These are phyloP conservation scores for Pseudeuparius sepicola DNA, from an alignment of 2,888 invertebrate genomes.

Conservation along the genomic window DNA sequence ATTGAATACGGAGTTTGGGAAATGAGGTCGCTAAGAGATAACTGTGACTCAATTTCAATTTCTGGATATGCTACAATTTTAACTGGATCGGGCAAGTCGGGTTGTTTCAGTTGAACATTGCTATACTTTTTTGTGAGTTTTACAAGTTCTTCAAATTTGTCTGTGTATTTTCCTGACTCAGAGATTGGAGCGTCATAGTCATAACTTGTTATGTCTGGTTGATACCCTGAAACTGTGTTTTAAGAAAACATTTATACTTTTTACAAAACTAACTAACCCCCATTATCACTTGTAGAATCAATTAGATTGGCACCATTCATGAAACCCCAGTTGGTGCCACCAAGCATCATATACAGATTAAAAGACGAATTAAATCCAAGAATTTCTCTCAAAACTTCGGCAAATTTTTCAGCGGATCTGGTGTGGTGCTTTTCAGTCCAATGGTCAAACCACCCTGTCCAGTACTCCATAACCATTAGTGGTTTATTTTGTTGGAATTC, in stretches of 20 bases:
- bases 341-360: constrained; percentile 88
- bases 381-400: constrained; percentile 27
- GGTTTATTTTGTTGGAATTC: constrained; percentile 43
- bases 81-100: constrained; percentile 32
- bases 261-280: constrained; percentile 9
- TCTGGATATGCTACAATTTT: constrained; percentile 32
- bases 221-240: constrained; percentile 27
- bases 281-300: constrained; percentile 13
- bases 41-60: constrained; percentile 24
- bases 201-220: constrained; percentile 40
- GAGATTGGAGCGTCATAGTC: constrained; percentile 75
- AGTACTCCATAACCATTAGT: constrained; percentile 49
- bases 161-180: constrained; percentile 83
- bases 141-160: constrained; percentile 65
- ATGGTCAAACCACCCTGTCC: constrained; percentile 53
- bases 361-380: constrained; percentile 42
- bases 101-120: constrained; percentile 30
- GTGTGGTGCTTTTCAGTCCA: constrained; percentile 41
- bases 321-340: constrained; percentile 82
- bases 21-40: constrained; percentile 23
- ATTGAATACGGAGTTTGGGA: constrained; percentile 16
- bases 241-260: neutral
- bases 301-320: constrained; percentile 30
- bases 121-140: constrained; percentile 39
- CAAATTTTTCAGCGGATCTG: constrained; percentile 24